Conservation (phyloP, 1,140 invertebrate genomes). For the Hypsibius dujardini region DNA sequence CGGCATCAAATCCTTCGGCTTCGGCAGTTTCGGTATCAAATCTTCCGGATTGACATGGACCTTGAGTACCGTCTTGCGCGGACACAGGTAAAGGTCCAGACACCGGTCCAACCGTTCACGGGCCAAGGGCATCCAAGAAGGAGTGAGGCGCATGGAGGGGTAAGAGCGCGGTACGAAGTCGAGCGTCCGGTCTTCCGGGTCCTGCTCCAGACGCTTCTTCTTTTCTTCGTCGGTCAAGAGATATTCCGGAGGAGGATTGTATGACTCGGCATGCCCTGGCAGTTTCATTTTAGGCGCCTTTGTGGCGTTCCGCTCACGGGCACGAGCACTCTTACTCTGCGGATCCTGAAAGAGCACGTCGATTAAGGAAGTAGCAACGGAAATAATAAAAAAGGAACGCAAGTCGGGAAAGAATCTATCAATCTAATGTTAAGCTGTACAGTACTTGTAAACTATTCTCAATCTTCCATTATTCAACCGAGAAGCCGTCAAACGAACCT, state of each 20-base stretch:
- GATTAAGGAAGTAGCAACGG: too few relatives aligned
- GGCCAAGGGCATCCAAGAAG: conserved; percentile 64
- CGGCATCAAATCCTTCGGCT: conserved; percentile 83
- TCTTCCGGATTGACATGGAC: conserved; percentile 77
- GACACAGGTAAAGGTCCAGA: conserved; percentile 86
- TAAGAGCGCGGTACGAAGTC: conserved; percentile 81
- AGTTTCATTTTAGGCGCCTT: conserved; percentile 70
- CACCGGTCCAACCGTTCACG: conserved; percentile 87
- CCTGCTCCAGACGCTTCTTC: conserved; percentile 59
- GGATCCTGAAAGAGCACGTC: conserved; percentile 4
- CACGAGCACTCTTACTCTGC: conserved; percentile 27
- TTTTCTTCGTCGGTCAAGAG: conserved; percentile 72
- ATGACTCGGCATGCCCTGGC: conserved; percentile 83
- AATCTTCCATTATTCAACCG: too few relatives aligned
- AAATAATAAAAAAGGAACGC: too few relatives aligned
- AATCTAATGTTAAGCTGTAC: too few relatives aligned
- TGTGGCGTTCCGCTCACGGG: conserved; percentile 49
- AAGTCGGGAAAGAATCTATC: too few relatives aligned
- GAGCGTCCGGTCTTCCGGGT: conserved; percentile 72
- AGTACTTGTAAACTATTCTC: too few relatives aligned
- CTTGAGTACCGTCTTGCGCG: conserved; percentile 76
- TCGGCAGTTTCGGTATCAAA: conserved; percentile 81
- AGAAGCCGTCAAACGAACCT: neutral
- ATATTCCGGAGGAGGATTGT: conserved; percentile 95
- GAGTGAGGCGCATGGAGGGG: conserved; percentile 57